Percentiles rank a stretch among this genome's conserved stretches.
Conservation (phyloP, 2,113 vertebrate species). For the Pollimyrus isidori region DNA sequence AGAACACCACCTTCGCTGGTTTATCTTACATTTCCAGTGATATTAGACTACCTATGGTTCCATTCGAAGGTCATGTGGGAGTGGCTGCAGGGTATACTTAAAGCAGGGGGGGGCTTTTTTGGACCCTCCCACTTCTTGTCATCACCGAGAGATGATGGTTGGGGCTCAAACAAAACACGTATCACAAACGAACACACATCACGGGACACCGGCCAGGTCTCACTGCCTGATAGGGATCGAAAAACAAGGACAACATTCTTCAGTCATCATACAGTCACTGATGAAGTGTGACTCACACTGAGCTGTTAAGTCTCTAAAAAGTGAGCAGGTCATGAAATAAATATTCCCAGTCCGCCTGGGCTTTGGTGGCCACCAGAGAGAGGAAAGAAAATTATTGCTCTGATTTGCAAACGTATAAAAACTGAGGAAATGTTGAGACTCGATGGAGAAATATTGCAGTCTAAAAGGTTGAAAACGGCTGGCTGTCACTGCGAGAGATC, state of each 20-base stretch:
- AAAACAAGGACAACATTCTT: background rate
- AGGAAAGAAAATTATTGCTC: constrained; percentile 41
- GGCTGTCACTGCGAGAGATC: background rate
- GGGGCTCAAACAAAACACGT: background rate
- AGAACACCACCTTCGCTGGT: background rate
- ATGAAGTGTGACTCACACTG: background rate
- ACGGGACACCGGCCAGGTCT: background rate
- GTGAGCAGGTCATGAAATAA: constrained; percentile 7
- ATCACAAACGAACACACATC: background rate
- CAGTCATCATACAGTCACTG: background rate
- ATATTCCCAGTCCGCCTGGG: constrained; percentile 20
- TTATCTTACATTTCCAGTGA: constrained; percentile 24
- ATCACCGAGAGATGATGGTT: background rate
- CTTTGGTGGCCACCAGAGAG: constrained; percentile 37
- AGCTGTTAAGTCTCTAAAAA: background rate
- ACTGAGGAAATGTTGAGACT: background rate
- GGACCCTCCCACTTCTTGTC: background rate
- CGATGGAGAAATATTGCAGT: constrained; percentile 30
- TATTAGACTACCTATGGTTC: constrained; percentile 5
- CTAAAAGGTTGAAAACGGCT: constrained; percentile 20
- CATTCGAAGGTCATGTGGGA: background rate
- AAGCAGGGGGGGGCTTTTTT: background rate
- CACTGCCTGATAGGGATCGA: background rate
- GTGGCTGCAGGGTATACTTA: background rate
- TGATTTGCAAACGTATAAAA: constrained; percentile 22